phyloP scores from a whole-genome alignment of 1,140 invertebrate genomes.

The Drosophila tropicalis region DNA sequence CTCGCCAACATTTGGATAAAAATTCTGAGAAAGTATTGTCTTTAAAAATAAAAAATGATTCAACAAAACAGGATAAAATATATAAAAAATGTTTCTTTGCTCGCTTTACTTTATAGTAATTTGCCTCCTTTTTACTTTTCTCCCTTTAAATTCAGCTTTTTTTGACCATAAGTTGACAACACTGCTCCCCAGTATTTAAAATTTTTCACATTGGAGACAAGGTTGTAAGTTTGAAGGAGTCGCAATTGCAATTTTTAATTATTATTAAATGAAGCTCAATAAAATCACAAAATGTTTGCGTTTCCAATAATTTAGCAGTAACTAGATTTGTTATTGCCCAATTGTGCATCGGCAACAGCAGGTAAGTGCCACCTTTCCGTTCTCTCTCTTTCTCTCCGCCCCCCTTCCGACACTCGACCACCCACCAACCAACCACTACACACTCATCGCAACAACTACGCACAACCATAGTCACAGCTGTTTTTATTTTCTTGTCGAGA shows the following conservation, averaged over 20 bases:
- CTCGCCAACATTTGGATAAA: no score
- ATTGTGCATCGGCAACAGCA: neutral
- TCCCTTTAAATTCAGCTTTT: no score
- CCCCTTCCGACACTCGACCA: neutral
- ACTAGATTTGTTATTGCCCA: neutral
- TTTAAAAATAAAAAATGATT: no score
- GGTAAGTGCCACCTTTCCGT: conserved; percentile 5
- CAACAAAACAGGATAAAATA: no score
- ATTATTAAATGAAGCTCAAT: neutral
- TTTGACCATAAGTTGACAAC: no score
- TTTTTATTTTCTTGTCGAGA: conserved; percentile 7
- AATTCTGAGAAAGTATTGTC: no score
- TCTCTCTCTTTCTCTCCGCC: neutral
- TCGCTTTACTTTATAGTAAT: no score
- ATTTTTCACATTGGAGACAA: conserved; percentile 7
- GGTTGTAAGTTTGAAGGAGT: conserved; percentile 3
- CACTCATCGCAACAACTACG: conserved; percentile 1
- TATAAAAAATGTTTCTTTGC: no score
- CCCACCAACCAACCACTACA: neutral
- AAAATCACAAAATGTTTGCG: neutral
- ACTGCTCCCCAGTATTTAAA: neutral
- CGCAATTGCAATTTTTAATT: conserved; percentile 5
- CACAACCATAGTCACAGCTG: conserved; percentile 11
- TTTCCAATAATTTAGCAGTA: neutral
- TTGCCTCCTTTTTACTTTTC: no score